These are phyloP conservation scores for Corythaixoides concolor DNA, from an alignment of 2,113 vertebrate genomes.

Conservation along the genomic window DNA sequence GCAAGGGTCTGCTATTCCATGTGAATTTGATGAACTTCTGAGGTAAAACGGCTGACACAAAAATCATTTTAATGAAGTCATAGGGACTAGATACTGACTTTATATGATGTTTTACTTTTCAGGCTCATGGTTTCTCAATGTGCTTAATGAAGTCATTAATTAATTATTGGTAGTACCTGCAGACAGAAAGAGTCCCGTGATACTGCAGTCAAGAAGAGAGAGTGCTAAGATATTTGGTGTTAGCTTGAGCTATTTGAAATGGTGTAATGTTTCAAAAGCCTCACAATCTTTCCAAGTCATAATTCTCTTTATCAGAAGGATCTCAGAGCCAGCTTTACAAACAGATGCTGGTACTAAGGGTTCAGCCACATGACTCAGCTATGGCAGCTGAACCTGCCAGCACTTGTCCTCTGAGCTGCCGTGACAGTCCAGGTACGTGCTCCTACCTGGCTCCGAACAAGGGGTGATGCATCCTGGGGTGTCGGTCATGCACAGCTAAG, in stretches of 20 bases:
- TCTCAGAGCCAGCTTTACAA: slow-evolving; percentile 24
- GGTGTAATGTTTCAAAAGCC: not conserved
- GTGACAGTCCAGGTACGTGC: not conserved
- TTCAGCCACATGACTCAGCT: not conserved
- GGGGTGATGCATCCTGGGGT: not conserved
- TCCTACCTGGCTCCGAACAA: fast-evolving
- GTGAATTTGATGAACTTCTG: not conserved
- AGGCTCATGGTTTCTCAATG: not conserved
- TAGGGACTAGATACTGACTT: not conserved
- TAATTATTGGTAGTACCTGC: not conserved
- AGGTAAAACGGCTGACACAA: not conserved
- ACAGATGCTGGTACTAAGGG: not conserved
- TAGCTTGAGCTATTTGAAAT: not conserved
- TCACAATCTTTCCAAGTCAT: not conserved
- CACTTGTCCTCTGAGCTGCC: not conserved
- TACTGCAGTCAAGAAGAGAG: not conserved
- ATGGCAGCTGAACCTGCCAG: not conserved
- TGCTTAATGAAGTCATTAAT: not conserved
- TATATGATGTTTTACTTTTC: not conserved
- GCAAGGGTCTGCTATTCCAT: not conserved
- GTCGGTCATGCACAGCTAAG: not conserved
- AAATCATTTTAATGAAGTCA: not conserved
- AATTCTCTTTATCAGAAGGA: not conserved
- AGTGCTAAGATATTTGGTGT: not conserved
- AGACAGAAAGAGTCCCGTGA: not conserved